Percentiles rank a stretch among this genome's conserved stretches.
These are phyloP conservation scores for Cephus sareptanus DNA, from an alignment of 2,888 invertebrate species.

Conservation along the genomic window DNA sequence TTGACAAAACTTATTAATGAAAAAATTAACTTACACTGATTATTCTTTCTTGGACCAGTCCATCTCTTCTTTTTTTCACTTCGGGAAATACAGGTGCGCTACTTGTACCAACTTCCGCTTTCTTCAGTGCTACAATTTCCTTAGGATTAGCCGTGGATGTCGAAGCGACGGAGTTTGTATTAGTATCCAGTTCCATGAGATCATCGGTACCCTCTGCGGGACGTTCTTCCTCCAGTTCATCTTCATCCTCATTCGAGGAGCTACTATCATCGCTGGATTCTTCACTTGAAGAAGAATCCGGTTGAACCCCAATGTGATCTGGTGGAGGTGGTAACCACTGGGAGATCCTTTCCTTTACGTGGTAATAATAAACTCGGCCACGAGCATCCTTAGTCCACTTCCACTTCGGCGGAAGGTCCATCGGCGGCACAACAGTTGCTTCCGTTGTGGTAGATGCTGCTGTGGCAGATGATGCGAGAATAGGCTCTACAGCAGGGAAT, in stretches of 20 bases:
- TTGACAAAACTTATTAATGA: not conserved
- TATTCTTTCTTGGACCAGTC: constrained; percentile 73
- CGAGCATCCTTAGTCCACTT: constrained; percentile 83
- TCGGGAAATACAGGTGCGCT: constrained; percentile 29
- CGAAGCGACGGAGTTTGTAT: constrained; percentile 10
- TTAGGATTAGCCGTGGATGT: constrained; percentile 19
- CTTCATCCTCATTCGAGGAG: constrained; percentile 65
- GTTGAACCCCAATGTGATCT: constrained; percentile 60
- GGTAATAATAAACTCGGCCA: constrained; percentile 93
- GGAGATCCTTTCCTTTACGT: constrained; percentile 79
- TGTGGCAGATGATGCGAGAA: constrained; percentile 26
- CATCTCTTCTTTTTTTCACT: constrained; percentile 67
- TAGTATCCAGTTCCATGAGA: constrained; percentile 39
- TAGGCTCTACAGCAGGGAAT: constrained; percentile 32
- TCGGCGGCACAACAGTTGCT: constrained; percentile 59
- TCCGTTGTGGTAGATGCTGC: constrained; percentile 48
- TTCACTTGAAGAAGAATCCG: constrained; percentile 61
- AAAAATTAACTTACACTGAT: constrained; percentile 71
- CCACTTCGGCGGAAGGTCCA: constrained; percentile 87
- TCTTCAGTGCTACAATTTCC: constrained; percentile 24
- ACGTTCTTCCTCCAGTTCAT: constrained; percentile 56
- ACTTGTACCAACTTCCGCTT: constrained; percentile 20
- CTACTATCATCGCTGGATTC: constrained; percentile 67
- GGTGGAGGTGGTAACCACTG: constrained; percentile 80
- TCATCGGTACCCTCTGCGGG: constrained; percentile 40